Evolutionary conservation across 2,888 invertebrate species (phyloP), one percentile per base, ranked within the genome.

Genomic region (Adelognathus sp.): DNA sequence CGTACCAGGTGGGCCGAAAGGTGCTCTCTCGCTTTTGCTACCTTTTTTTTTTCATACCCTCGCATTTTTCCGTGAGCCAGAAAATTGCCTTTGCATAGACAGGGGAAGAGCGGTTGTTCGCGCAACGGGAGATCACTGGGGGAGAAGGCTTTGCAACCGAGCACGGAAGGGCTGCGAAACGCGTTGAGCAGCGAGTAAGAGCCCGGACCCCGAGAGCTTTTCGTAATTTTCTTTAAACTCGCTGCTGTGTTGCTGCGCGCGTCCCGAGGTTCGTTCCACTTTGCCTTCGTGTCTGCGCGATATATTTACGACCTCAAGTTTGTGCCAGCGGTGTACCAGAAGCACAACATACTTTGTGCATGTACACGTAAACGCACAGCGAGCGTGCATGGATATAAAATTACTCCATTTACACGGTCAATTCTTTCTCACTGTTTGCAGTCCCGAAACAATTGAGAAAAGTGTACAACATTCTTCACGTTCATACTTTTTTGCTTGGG

Each of bases 71-170:
- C 72, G 46, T 58, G 75, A 79, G 71, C 75, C 76, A 54, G 80
- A 81, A 83, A 83, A 83, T 83, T 82, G 77, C 80, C 74, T 83
- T 81, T 79, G 81, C 81, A 81, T 82, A 83, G 79, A 81, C 76
- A 76, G 71, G 50, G 80, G 76, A 72, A 60, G 54, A 44, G 67
- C 39, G 27, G 41, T 69, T 56, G 58, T 44, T 70, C 61, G 31
- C 16, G 5, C 46, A n/a, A 44, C 46, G 31, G 27, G 46, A 69
- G 44, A 41, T 60, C 46, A 16, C 18, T n/a, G n/a, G n/a, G n/a
- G n/a, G n/a, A n/a, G n/a, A n/a, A n/a, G 33, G 7, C 24, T 14
- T 39, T 21, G 63, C 24, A 21, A 18, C 9, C 11, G 4, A 46
- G 56, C 14, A 7, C 29, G 54, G 77, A 78, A 18, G 52, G 50